A percentile compares a stretch with the other conserved stretches of the same genome.
phyloP scores from a whole-genome alignment of 1,140 invertebrate species.

The Zaprionus ornatus region DNA sequence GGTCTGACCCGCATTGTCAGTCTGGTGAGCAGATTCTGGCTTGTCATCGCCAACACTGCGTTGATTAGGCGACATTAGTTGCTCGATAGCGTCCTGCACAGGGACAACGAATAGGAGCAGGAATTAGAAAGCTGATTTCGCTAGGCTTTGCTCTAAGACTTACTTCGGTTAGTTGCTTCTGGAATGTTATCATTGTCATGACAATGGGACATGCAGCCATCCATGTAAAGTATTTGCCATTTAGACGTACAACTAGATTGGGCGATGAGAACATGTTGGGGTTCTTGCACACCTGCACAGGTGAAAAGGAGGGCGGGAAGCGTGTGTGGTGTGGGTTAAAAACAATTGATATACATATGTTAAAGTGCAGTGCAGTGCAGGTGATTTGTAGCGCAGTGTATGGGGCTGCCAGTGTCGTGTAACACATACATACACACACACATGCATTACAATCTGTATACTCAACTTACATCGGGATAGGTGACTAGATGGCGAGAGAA shows the following conservation, averaged over 20 bases:
- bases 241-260: conserved; percentile 94
- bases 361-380: conserved; percentile 42
- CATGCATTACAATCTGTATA: background rate
- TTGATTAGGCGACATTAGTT: conserved; percentile 61
- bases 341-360: conserved; percentile 11
- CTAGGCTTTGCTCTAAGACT: conserved; percentile 48
- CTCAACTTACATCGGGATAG: conserved; percentile 79
- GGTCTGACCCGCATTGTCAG: conserved; percentile 71
- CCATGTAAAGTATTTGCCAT: conserved; percentile 95
- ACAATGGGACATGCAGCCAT: conserved; percentile 93
- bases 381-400: conserved; percentile 46
- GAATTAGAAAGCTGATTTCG: background rate
- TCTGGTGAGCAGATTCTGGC: conserved; percentile 62
- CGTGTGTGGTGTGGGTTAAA: conserved; percentile 30
- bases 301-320: conserved; percentile 25
- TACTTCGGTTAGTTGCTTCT: conserved; percentile 88
- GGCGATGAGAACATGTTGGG: conserved; percentile 92
- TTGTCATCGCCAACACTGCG: conserved; percentile 52
- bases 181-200: conserved; percentile 92
- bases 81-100: conserved; percentile 78
- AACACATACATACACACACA: conserved; percentile 47
- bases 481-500: conserved; percentile 91
- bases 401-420: conserved; percentile 44
- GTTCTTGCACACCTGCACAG: conserved; percentile 89
- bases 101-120: background rate